phyloP scores from a whole-genome alignment of 2,113 vertebrate genomes.

The Melanotaenia duboulayi region DNA sequence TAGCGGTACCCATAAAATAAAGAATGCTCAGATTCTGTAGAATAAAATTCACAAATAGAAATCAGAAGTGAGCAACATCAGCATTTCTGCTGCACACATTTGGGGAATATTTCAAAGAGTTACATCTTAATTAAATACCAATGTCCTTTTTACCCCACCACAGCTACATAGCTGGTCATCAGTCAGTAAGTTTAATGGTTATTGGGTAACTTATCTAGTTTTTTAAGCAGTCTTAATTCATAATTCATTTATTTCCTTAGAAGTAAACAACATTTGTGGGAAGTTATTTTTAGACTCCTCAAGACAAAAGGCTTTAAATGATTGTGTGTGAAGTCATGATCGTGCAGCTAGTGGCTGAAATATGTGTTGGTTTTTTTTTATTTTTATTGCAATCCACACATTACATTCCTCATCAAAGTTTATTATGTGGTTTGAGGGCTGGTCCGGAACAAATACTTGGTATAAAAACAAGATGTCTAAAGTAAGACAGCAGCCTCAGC shows the following conservation, averaged over 20 bases:
- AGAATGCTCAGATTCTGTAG: slow-evolving; percentile 35
- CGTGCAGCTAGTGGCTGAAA: slow-evolving; percentile 36
- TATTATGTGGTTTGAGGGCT: slow-evolving; percentile 55
- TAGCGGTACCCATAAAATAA: slow-evolving; percentile 22
- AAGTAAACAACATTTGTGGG: slow-evolving; percentile 28
- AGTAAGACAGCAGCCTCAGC: slow-evolving; percentile 2
- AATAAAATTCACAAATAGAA: slow-evolving; percentile 15
- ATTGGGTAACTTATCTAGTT: not conserved
- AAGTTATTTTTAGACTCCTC: slow-evolving; percentile 41
- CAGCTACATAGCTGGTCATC: slow-evolving; percentile 5
- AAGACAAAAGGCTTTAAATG: slow-evolving; percentile 39
- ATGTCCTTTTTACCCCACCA: not conserved
- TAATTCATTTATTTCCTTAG: slow-evolving; percentile 42
- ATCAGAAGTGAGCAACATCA: slow-evolving; percentile 14
- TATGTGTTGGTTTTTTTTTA: slow-evolving; percentile 39
- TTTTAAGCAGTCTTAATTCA: not conserved
- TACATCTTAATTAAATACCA: slow-evolving; percentile 6
- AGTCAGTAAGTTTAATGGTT: slow-evolving; percentile 5
- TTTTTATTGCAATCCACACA: slow-evolving; percentile 25
- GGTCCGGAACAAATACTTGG: slow-evolving; percentile 34
- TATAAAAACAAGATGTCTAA: slow-evolving; percentile 68
- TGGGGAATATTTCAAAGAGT: slow-evolving; percentile 1
- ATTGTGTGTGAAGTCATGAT: slow-evolving; percentile 38
- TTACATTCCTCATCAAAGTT: slow-evolving; percentile 66
- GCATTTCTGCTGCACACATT: slow-evolving; percentile 25